Evolutionary conservation across 2,797 vertebrate species (phyloP).

Genomic region (Semotilus atromaculatus): DNA sequence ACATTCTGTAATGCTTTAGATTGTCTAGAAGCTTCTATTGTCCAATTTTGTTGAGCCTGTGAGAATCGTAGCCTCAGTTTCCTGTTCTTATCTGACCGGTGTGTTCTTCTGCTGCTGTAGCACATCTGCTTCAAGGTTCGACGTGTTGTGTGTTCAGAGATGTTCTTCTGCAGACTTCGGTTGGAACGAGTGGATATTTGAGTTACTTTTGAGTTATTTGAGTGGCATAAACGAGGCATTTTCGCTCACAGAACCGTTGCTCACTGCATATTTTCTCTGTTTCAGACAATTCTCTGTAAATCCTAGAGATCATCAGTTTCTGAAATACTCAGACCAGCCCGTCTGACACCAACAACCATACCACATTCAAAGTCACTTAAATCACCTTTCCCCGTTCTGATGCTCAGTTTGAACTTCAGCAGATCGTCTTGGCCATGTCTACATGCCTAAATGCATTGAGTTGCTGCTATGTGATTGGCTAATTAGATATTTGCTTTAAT

Average conservation of each 20-base stretch:
- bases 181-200: not conserved
- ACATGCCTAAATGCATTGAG: too few relatives aligned
- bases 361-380: too few relatives aligned
- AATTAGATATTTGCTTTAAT: too few relatives aligned
- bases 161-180: not conserved
- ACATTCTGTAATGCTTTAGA: too few relatives aligned
- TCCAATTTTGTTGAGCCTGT: too few relatives aligned
- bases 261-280: slow-evolving; percentile 34
- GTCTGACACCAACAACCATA: too few relatives aligned
- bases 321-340: not conserved
- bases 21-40: too few relatives aligned
- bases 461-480: too few relatives aligned
- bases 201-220: slow-evolving; percentile 2
- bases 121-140: not conserved
- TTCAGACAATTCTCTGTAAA: not conserved
- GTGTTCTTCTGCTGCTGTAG: not conserved
- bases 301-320: not conserved
- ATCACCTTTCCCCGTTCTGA: too few relatives aligned
- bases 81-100: not conserved
- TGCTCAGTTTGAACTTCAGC: too few relatives aligned
- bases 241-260: not conserved
- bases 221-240: slow-evolving; percentile 51
- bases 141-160: not conserved
- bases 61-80: too few relatives aligned
- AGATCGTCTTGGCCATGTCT: too few relatives aligned